Percentiles rank a stretch among this genome's conserved stretches.
Conservation (phyloP, 2,113 vertebrate genomes). For the Peromyscus polionotus region DNA sequence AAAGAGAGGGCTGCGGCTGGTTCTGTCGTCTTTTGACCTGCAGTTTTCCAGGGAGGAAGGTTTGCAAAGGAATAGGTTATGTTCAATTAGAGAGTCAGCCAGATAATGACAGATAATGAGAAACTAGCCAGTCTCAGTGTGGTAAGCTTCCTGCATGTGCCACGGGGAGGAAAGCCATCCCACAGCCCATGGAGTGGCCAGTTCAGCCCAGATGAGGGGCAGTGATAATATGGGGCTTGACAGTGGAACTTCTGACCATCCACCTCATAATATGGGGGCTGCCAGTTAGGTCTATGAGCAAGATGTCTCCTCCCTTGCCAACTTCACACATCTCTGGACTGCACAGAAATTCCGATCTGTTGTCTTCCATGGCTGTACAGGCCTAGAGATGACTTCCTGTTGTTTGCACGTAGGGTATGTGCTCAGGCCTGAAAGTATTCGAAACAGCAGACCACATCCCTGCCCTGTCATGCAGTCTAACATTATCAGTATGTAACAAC, state of each 20-base stretch:
- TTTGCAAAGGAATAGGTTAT: constrained; percentile 3
- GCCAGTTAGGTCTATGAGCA: not conserved
- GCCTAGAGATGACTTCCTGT: not conserved
- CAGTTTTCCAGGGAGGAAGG: not conserved
- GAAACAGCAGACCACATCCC: not conserved
- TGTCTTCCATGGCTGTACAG: not conserved
- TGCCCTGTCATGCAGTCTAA: not conserved
- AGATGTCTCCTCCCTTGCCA: not conserved
- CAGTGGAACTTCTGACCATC: rapidly evolving
- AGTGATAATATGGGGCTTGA: rapidly evolving
- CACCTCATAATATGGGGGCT: not conserved
- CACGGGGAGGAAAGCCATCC: not conserved
- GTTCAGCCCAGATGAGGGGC: not conserved
- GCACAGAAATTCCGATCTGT: not conserved
- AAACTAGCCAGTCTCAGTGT: not conserved
- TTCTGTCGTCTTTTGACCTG: not conserved
- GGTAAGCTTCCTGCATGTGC: not conserved
- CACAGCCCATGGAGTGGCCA: rapidly evolving
- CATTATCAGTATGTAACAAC: not conserved
- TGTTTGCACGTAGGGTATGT: not conserved
- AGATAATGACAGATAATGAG: not conserved
- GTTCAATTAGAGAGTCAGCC: not conserved
- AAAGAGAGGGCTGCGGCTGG: not conserved
- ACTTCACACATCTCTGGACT: not conserved
- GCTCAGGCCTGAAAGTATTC: not conserved